A percentile compares a stretch with the other conserved stretches of the same genome.
phyloP scores from a whole-genome alignment of 2,888 invertebrate genomes.

The Dusona sp. region DNA sequence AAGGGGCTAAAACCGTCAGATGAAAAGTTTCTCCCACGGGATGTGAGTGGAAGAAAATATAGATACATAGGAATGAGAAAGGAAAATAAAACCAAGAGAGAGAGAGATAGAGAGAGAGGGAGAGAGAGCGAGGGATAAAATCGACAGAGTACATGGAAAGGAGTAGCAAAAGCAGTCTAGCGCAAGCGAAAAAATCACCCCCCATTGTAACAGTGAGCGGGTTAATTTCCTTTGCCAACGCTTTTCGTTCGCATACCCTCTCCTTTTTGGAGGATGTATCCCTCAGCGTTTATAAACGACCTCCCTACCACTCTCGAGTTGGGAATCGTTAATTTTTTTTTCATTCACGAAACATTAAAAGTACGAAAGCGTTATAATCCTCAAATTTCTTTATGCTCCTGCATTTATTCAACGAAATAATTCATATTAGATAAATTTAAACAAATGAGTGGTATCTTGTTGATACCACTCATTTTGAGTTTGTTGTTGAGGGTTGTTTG shows the following conservation, averaged over 20 bases:
- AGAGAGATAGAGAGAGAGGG: slow-evolving; percentile 32
- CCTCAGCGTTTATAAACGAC: slow-evolving; percentile 36
- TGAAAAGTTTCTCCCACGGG: slow-evolving; percentile 67
- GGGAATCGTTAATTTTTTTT: slow-evolving; percentile 17
- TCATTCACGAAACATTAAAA: background rate
- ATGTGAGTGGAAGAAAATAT: slow-evolving; percentile 48
- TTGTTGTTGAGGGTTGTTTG: too few species aligned
- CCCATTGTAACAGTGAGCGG: slow-evolving; percentile 65
- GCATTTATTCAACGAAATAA: background rate
- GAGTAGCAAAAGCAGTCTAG: slow-evolving; percentile 44
- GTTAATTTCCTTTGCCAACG: slow-evolving; percentile 74
- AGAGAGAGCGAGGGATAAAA: slow-evolving; percentile 6
- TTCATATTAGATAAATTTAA: background rate
- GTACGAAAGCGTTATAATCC: background rate
- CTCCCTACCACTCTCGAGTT: background rate
- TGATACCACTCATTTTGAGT: too few species aligned
- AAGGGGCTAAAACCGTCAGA: slow-evolving; percentile 60
- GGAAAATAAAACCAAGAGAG: slow-evolving; percentile 30
- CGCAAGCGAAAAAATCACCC: slow-evolving; percentile 71
- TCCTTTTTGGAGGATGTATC: slow-evolving; percentile 59
- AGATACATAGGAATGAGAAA: slow-evolving; percentile 24
- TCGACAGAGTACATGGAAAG: slow-evolving; percentile 50
- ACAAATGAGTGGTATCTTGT: background rate
- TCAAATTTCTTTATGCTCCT: background rate
- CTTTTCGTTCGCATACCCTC: slow-evolving; percentile 50